These are phyloP conservation scores for Folsomia manolachei DNA, from an alignment of 2,888 invertebrate species.

Conservation along the genomic window DNA sequence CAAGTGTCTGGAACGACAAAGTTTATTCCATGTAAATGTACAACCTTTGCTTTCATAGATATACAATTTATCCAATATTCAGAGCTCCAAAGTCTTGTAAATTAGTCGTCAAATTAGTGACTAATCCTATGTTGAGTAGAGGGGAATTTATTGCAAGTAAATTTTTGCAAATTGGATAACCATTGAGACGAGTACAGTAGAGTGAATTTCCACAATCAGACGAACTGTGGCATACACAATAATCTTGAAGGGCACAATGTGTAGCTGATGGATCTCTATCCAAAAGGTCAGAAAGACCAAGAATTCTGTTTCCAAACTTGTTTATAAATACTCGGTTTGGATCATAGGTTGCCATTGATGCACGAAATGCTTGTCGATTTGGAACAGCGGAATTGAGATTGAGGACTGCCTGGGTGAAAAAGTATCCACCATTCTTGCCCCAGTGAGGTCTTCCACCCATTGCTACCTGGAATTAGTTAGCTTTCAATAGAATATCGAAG, in stretches of 20 bases:
- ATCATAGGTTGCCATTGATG: constrained; percentile 20
- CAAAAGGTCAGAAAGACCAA: not conserved
- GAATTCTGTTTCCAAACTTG: constrained; percentile 26
- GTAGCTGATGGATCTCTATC: constrained; percentile 11
- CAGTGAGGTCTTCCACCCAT: constrained; percentile 33
- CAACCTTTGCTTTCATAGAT: no score
- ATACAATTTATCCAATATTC: not conserved
- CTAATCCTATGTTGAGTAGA: not conserved
- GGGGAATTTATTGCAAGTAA: not conserved
- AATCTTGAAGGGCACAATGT: constrained; percentile 27
- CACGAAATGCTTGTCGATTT: not conserved
- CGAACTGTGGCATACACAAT: constrained; percentile 21
- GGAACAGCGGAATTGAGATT: not conserved
- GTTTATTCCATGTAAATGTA: no score
- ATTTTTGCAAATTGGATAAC: not conserved
- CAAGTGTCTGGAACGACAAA: no score
- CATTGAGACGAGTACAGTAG: constrained; percentile 2
- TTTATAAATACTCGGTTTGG: constrained; percentile 31
- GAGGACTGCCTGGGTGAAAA: not conserved
- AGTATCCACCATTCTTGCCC: constrained; percentile 30
- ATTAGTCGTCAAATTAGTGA: not conserved
- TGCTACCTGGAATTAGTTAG: no score
- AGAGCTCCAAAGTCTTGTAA: not conserved
- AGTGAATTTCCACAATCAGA: constrained; percentile 15
- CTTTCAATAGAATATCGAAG: no score